These are phyloP conservation scores for Gobiocypris rarus DNA, from an alignment of 2,113 vertebrate species.

Conservation along the genomic window DNA sequence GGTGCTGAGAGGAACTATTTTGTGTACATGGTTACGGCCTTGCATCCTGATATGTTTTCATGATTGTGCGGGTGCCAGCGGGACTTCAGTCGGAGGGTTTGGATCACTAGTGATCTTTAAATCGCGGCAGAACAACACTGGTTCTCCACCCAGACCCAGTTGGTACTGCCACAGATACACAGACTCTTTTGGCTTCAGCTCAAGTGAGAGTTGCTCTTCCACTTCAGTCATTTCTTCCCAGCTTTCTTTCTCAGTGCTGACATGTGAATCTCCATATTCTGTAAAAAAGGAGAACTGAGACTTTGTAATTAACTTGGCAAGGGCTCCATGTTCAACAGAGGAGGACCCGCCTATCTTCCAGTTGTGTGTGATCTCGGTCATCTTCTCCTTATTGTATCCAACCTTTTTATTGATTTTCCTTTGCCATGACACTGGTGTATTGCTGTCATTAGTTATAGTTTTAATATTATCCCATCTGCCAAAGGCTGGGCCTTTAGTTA, in stretches of 20 bases:
- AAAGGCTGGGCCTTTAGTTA: background rate
- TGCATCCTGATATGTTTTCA: background rate
- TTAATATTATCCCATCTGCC: constrained; percentile 14
- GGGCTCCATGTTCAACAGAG: background rate
- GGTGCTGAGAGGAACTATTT: no score
- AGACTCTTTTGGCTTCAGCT: background rate
- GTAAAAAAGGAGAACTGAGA: background rate
- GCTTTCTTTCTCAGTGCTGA: background rate
- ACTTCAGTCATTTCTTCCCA: background rate
- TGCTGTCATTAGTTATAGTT: background rate
- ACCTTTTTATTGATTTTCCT: background rate
- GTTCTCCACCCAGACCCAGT: no score
- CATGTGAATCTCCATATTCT: background rate
- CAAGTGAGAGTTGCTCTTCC: background rate
- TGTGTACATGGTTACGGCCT: no score
- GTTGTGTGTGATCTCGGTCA: background rate
- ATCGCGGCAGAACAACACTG: no score
- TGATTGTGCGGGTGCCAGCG: background rate
- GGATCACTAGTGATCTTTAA: no score
- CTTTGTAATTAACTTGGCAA: background rate
- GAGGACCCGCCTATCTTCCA: background rate
- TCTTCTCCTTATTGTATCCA: constrained; percentile 8
- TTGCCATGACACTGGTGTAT: background rate
- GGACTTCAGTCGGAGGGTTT: no score
- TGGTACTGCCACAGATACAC: no score